Evolutionary conservation across 2,888 invertebrate species (phyloP), one percentile per base, ranked within the genome.

Genomic region (Hydrotaea diabolus): DNA sequence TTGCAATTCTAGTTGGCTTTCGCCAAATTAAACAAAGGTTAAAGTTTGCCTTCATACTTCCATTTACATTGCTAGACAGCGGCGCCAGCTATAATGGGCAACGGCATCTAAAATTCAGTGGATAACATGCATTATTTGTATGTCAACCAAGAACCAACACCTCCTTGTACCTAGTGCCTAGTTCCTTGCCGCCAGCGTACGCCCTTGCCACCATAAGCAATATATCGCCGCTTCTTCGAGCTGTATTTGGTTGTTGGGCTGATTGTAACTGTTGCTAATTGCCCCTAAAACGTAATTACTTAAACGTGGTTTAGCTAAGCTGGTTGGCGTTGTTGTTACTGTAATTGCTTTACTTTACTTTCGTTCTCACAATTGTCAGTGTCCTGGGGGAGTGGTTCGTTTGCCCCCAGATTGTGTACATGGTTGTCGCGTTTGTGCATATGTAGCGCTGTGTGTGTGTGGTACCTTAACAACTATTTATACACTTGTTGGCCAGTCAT

Each of bases 211-310:
- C 46, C 13, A 46, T 69, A 23, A 23, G 8, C 13, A 39, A 5
- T 59, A 13, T 23, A 21, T 36, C 19, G 57, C 43, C 19, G 59
- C 21, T 21, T 4, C 43, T 9, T 19, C 39, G 66, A 39, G 46
- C 13, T 53, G 26, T 19, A 59, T 39, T 26, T 23, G 59, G 31
- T 49, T 43, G 49, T 49, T 49, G 2, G 49, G 49, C 49, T 13
- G 74, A 21, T 59, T 17, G 57, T 81, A 81, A 83, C 75, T 83
- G 78, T 83, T 80, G 80, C 80, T 83, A 83, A 81, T 85, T 83
- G 83, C 83, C 72, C 17, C 62, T 78, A 62, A 76, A 62, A 73
- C 64, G 15, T 69, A 81, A 81, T 76, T 80, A 75, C 31, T 78
- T 80, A 69, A 66, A 83, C 59, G 76, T 74, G 75, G 83, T 76